Conservation (phyloP, 2,888 invertebrate species). For the Philopedon plagiatum region DNA sequence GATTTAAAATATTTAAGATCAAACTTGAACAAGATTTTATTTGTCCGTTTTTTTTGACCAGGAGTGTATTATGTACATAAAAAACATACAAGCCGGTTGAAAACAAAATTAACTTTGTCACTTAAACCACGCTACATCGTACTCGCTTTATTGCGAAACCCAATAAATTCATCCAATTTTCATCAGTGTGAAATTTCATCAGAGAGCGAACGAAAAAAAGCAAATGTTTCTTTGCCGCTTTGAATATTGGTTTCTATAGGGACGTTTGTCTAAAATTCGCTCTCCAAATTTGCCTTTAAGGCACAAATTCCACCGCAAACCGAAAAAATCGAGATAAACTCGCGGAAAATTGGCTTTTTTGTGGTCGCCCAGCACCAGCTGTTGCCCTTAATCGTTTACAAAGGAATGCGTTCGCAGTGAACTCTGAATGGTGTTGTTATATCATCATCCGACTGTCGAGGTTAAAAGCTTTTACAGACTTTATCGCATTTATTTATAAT, state of each 20-base stretch:
- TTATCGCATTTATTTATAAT: neutral
- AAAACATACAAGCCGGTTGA: too few relatives aligned
- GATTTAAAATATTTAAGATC: too few relatives aligned
- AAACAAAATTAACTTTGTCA: too few relatives aligned
- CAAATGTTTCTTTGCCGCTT: slow-evolving; percentile 9
- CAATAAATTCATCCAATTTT: slow-evolving; percentile 5
- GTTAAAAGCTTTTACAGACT: neutral
- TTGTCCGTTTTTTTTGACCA: too few relatives aligned
- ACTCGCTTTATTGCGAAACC: neutral
- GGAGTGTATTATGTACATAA: too few relatives aligned
- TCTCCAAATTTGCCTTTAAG: neutral
- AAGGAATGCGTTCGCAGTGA: slow-evolving; percentile 12
- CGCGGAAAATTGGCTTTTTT: slow-evolving; percentile 7
- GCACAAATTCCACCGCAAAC: neutral
- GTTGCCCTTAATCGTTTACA: neutral
- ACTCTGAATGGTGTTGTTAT: neutral
- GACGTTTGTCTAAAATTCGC: neutral
- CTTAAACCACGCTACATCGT: neutral
- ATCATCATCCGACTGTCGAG: neutral
- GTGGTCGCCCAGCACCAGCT: neutral
- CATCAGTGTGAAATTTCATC: slow-evolving; percentile 9
- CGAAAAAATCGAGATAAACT: neutral
- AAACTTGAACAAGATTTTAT: too few relatives aligned
- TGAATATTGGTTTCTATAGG: slow-evolving; percentile 1
- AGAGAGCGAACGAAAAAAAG: slow-evolving; percentile 13